A percentile compares a stretch with the other conserved stretches of the same genome.
Conservation (phyloP, 1,140 invertebrate species). For the Drosophila nannoptera region DNA sequence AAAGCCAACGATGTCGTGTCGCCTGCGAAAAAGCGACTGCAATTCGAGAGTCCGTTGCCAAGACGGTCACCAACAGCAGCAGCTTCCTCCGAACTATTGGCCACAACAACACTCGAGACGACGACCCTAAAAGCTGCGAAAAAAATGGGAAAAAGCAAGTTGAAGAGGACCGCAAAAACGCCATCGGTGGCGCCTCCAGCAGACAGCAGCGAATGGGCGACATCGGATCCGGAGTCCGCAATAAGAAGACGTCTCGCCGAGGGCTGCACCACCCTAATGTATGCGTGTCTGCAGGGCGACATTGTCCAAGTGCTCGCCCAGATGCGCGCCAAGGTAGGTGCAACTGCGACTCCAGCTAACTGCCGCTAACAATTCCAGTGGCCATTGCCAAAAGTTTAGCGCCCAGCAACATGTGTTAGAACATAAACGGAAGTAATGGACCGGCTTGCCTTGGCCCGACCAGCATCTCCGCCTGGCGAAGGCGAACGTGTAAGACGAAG, state of each 20-base stretch:
- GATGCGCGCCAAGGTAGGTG: slow-evolving; percentile 79
- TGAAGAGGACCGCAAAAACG: background rate
- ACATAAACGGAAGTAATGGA: slow-evolving; percentile 30
- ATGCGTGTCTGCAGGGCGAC: slow-evolving; percentile 90
- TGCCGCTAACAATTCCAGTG: background rate
- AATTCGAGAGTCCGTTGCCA: slow-evolving; percentile 71
- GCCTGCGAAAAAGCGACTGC: slow-evolving; percentile 65
- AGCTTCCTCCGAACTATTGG: background rate
- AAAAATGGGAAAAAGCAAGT: slow-evolving; percentile 11
- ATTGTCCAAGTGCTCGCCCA: slow-evolving; percentile 81
- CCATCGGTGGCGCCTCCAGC: slow-evolving; percentile 4
- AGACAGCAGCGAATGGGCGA: background rate
- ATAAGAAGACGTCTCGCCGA: slow-evolving; percentile 79
- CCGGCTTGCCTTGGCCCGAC: too few species aligned
- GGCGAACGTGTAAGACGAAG: background rate
- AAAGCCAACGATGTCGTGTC: slow-evolving; percentile 35
- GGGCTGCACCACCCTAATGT: slow-evolving; percentile 89
- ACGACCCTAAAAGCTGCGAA: background rate
- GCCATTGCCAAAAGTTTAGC: slow-evolving; percentile 4
- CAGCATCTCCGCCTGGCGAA: too few species aligned
- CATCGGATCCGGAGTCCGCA: slow-evolving; percentile 26
- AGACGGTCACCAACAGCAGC: slow-evolving; percentile 46
- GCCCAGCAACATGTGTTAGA: slow-evolving; percentile 40
- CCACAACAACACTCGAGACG: slow-evolving; percentile 18
- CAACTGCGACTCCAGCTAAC: slow-evolving; percentile 2